These are phyloP conservation scores for Anoplophora glabripennis DNA, from an alignment of 1,140 invertebrate genomes.

Conservation along the genomic window DNA sequence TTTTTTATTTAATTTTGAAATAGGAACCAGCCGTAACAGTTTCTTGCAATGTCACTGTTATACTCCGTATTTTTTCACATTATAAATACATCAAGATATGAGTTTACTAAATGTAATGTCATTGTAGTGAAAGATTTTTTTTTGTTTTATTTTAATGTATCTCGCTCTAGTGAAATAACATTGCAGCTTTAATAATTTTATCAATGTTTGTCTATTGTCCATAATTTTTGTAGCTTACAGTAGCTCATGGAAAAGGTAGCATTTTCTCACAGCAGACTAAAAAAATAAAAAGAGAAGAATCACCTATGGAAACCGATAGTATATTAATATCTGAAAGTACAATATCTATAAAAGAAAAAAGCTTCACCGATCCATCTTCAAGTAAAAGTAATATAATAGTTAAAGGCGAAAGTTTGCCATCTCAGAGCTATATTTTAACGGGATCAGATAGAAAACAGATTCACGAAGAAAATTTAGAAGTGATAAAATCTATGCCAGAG, in stretches of 20 bases:
- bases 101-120: too few relatives aligned
- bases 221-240: slow-evolving; percentile 38
- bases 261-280: slow-evolving; percentile 49
- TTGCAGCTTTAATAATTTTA: too few relatives aligned
- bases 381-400: not conserved
- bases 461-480: slow-evolving; percentile 70
- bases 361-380: not conserved
- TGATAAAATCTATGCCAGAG: slow-evolving; percentile 65
- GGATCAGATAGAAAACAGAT: slow-evolving; percentile 60
- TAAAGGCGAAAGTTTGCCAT: slow-evolving; percentile 23
- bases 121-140: too few relatives aligned
- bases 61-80: too few relatives aligned
- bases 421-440: slow-evolving; percentile 55
- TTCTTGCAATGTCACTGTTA: too few relatives aligned
- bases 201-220: too few relatives aligned
- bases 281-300: slow-evolving; percentile 29
- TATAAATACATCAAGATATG: too few relatives aligned
- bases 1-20: too few relatives aligned
- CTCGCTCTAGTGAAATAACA: too few relatives aligned
- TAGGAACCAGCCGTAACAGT: too few relatives aligned
- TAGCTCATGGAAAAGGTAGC: slow-evolving; percentile 40
- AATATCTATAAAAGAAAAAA: slow-evolving; percentile 1
- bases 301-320: slow-evolving; percentile 20
- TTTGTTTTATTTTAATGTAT: too few relatives aligned
- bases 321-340: slow-evolving; percentile 11